Conservation (phyloP, 2,797 vertebrate species). For the Danio choprae region DNA sequence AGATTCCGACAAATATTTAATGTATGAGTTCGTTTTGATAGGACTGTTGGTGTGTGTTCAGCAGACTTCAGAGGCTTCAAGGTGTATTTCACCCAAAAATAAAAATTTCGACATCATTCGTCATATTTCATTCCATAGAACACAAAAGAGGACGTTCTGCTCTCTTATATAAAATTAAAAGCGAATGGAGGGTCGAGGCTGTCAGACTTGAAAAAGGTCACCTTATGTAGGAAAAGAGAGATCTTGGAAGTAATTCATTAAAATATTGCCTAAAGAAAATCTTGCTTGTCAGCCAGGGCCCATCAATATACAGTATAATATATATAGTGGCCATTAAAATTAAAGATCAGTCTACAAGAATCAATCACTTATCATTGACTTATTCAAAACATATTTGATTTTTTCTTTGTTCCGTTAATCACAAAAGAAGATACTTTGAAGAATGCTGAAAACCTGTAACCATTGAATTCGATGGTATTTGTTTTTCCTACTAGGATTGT, state of each 20-base stretch:
- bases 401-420: too few relatives aligned
- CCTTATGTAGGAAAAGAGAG: not conserved
- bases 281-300: not conserved
- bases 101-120: not conserved
- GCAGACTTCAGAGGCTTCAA: too few relatives aligned
- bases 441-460: too few relatives aligned
- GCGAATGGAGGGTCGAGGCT: not conserved
- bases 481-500: too few relatives aligned
- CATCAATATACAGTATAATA: not conserved
- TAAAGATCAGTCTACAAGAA: too few relatives aligned
- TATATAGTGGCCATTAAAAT: too few relatives aligned
- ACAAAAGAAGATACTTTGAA: too few relatives aligned
- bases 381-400: too few relatives aligned
- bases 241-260: not conserved
- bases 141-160: not conserved
- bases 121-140: not conserved
- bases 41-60: not conserved
- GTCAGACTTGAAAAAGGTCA: not conserved
- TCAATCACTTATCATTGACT: too few relatives aligned
- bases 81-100: not conserved
- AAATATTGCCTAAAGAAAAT: not conserved
- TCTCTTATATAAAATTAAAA: not conserved
- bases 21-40: not conserved
- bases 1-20: slow-evolving; percentile 1
- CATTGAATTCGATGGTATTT: too few relatives aligned